These are phyloP conservation scores for Acanthurus leucopareius DNA, from an alignment of 2,797 vertebrate genomes.

Conservation along the genomic window DNA sequence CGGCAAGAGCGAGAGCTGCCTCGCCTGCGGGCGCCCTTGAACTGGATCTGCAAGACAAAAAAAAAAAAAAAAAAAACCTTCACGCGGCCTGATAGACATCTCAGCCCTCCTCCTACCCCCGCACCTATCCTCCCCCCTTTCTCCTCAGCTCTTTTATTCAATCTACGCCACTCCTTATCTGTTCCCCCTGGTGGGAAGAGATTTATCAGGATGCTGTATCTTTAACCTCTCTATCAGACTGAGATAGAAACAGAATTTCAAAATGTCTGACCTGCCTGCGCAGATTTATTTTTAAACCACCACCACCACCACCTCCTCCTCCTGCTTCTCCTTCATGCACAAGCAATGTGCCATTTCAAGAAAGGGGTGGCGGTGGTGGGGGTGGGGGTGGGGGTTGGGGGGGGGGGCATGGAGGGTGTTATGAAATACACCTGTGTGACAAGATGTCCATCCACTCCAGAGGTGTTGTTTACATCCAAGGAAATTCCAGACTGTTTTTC, in stretches of 20 bases:
- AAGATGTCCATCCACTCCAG: conserved; percentile 27
- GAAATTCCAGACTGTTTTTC: conserved; percentile 56
- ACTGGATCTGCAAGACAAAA: conserved; percentile 99
- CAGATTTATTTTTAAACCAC: conserved; percentile 76
- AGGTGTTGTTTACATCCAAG: conserved; percentile 58
- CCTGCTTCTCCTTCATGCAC: conserved; percentile 30
- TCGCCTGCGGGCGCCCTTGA: conserved; percentile 99
- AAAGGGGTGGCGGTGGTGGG: conserved; percentile 1
- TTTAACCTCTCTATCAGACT: conserved; percentile 91
- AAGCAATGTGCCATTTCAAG: conserved; percentile 59
- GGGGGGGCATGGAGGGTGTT: neutral
- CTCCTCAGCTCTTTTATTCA: conserved; percentile 78
- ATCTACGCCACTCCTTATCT: conserved; percentile 83
- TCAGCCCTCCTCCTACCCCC: conserved; percentile 82
- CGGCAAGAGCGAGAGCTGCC: conserved; percentile 92
- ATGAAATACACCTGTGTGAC: conserved; percentile 68
- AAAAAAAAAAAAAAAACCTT: conserved; percentile 91
- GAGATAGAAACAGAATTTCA: conserved; percentile 84
- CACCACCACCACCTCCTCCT: conserved; percentile 29
- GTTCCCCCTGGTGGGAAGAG: conserved; percentile 85
- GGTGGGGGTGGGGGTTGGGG: neutral
- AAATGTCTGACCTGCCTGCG: conserved; percentile 81
- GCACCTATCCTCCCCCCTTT: conserved; percentile 50
- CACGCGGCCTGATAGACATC: conserved; percentile 97
- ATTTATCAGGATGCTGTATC: conserved; percentile 94